Evolutionary conservation across 2,888 invertebrate species (phyloP).

Genomic region (Gymnoscelis rufifasciata): DNA sequence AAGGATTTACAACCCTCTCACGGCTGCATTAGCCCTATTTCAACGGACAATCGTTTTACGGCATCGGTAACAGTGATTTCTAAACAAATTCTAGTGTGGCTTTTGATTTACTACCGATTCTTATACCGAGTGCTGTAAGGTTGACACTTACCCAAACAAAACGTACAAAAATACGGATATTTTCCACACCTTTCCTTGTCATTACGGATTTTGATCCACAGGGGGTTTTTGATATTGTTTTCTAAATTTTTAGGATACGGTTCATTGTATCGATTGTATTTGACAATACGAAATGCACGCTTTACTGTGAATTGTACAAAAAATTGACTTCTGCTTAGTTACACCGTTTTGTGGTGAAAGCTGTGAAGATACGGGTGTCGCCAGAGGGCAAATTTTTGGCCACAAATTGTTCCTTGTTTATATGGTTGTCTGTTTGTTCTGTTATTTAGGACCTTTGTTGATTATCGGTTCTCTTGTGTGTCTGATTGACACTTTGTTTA

Average conservation of each 20-base stretch:
- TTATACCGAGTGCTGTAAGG: slow-evolving; percentile 22
- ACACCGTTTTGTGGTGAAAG: slow-evolving; percentile 52
- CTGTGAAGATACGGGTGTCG: slow-evolving; percentile 49
- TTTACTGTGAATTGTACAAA: slow-evolving; percentile 55
- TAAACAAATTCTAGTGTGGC: slow-evolving; percentile 16
- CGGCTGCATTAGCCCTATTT: slow-evolving; percentile 10
- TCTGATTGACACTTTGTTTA: neutral
- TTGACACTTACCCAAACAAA: slow-evolving; percentile 18
- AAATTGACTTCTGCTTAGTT: slow-evolving; percentile 56
- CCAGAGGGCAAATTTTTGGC: slow-evolving; percentile 37
- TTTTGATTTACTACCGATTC: slow-evolving; percentile 8
- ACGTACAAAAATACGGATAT: slow-evolving; percentile 20
- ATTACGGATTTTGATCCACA: slow-evolving; percentile 55
- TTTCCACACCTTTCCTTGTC: slow-evolving; percentile 57
- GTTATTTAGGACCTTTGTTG: slow-evolving; percentile 3
- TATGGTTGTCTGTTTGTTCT: slow-evolving; percentile 20
- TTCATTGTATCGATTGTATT: slow-evolving; percentile 51
- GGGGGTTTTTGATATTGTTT: slow-evolving; percentile 60
- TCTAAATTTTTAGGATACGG: slow-evolving; percentile 56
- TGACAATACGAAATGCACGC: slow-evolving; percentile 48
- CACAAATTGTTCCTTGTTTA: slow-evolving; percentile 34
- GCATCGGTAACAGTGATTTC: slow-evolving; percentile 24
- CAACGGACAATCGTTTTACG: slow-evolving; percentile 1
- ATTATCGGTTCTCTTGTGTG: slow-evolving; percentile 4
- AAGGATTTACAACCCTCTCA: slow-evolving; percentile 34